A percentile compares a stretch with the other conserved stretches of the same genome.
Evolutionary conservation across 1,140 invertebrate species (phyloP).

Genomic region (Calycopis cecrops): DNA sequence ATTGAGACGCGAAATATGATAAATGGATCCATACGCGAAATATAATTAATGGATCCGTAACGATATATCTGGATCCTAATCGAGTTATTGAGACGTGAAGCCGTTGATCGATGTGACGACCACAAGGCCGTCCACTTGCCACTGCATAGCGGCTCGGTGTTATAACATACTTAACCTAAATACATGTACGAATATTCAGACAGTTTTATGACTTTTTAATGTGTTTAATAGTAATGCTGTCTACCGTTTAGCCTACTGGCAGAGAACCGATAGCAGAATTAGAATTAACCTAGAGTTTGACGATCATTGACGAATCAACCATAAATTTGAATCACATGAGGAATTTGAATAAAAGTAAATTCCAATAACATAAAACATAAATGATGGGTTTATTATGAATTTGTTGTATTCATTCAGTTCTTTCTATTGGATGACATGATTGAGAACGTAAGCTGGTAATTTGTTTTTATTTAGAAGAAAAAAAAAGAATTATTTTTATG

Average conservation of each 20-base stretch:
- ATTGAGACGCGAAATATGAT: neutral
- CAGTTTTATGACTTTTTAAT: neutral
- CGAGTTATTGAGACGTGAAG: constrained; percentile 20
- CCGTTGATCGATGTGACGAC: constrained; percentile 49
- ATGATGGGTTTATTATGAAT: too few species aligned
- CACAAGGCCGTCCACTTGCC: constrained; percentile 43
- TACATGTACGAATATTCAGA: neutral
- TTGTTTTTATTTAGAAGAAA: too few species aligned
- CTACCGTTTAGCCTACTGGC: neutral
- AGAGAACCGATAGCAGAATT: neutral
- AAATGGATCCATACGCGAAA: neutral
- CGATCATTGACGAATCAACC: too few species aligned
- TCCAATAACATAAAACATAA: too few species aligned
- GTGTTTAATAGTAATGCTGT: neutral
- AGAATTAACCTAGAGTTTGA: neutral
- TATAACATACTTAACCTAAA: constrained; percentile 13
- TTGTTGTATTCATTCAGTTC: too few species aligned
- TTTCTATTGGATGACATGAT: too few species aligned
- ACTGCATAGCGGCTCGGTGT: neutral
- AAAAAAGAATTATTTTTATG: too few species aligned
- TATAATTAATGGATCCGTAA: neutral
- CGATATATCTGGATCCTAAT: neutral
- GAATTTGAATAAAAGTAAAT: too few species aligned
- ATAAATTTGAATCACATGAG: too few species aligned
- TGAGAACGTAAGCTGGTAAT: too few species aligned